Conservation (phyloP, 1,140 invertebrate genomes). For the Samia ricini region DNA sequence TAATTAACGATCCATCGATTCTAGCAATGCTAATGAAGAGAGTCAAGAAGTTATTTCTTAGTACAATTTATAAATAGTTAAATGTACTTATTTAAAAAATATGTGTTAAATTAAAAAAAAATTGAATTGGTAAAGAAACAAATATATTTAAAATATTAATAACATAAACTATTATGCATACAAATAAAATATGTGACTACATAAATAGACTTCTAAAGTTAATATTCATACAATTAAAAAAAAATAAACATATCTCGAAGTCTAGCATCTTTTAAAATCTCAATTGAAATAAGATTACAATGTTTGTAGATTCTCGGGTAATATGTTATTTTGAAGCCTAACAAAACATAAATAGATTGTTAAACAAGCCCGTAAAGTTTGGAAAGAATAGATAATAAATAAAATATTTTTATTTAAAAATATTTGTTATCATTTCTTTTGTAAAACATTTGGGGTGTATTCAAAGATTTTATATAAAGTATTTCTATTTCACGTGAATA, state of each 20-base stretch:
- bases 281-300: neutral
- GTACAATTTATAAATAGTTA: too few relatives aligned
- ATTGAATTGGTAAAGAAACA: too few relatives aligned
- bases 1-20: neutral
- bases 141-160: neutral
- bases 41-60: neutral
- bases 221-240: neutral
- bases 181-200: neutral
- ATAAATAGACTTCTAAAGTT: neutral
- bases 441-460: neutral
- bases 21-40: neutral
- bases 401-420: neutral
- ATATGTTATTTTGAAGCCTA: neutral
- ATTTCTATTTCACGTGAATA: too few relatives aligned
- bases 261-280: neutral
- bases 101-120: too few relatives aligned
- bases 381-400: neutral
- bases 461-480: neutral
- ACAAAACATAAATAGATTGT: neutral
- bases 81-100: too few relatives aligned
- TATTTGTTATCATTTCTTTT: neutral
- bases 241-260: neutral
- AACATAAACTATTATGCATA: too few relatives aligned
- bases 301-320: neutral
- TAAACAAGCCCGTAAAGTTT: neutral